Evolutionary conservation across 2,113 vertebrate genomes (phyloP).

Genomic region (Bos indicus): DNA sequence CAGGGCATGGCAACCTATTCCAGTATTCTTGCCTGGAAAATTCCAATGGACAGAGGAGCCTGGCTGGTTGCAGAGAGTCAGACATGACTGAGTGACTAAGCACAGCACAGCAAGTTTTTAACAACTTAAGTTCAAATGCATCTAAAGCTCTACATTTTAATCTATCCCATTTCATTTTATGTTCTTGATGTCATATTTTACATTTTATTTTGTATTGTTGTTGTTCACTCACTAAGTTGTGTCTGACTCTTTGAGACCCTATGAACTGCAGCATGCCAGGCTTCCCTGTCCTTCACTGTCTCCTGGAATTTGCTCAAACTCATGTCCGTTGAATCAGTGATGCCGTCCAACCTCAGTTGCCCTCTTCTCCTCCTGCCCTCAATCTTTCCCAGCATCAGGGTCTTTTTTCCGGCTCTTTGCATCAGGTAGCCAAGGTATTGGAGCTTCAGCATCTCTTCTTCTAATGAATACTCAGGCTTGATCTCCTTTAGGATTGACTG

Average conservation of each 20-base stretch:
- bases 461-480: not conserved
- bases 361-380: not conserved
- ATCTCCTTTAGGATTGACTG: not conserved
- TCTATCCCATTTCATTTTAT: not conserved
- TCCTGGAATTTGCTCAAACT: too few relatives aligned
- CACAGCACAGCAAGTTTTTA: not conserved
- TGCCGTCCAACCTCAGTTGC: too few relatives aligned
- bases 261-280: too few relatives aligned
- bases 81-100: not conserved
- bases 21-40: not conserved
- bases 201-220: not conserved
- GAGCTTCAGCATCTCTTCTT: not conserved
- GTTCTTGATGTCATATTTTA: not conserved
- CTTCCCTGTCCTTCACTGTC: too few relatives aligned
- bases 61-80: not conserved
- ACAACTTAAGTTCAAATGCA: not conserved
- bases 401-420: not conserved
- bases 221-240: too few relatives aligned
- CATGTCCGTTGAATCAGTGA: too few relatives aligned
- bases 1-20: not conserved
- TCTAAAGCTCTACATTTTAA: not conserved
- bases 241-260: too few relatives aligned
- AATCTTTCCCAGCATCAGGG: not conserved
- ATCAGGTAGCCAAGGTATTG: not conserved
- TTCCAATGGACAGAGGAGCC: not conserved